Evolutionary conservation across 2,797 vertebrate genomes (phyloP).

Genomic region (Poecilia gillii): DNA sequence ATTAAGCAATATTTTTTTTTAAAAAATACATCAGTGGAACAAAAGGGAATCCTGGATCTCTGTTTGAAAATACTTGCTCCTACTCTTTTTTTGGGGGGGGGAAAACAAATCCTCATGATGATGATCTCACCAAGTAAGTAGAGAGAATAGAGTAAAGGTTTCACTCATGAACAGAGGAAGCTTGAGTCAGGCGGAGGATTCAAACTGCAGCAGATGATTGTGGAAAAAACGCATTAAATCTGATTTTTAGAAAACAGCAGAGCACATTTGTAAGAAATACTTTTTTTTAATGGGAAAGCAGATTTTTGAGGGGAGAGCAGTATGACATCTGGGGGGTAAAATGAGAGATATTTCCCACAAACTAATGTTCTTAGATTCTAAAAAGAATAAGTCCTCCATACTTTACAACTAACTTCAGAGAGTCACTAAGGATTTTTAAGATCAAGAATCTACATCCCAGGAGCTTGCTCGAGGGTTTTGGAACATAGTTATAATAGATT

Average conservation of each 20-base stretch:
- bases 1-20: not conserved
- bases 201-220: not conserved
- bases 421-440: conserved; percentile 62
- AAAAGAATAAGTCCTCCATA: not conserved
- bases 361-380: not conserved
- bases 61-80: not conserved
- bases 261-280: not conserved
- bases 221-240: not conserved
- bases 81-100: not conserved
- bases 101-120: not conserved
- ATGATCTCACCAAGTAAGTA: not conserved
- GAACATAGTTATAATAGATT: conserved; percentile 62
- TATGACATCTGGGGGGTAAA: not conserved
- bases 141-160: not conserved
- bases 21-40: not conserved
- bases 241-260: not conserved
- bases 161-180: not conserved
- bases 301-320: not conserved
- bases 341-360: not conserved
- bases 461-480: conserved; percentile 47
- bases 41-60: not conserved
- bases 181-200: not conserved
- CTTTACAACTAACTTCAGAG: conserved; percentile 28
- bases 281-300: not conserved
- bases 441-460: conserved; percentile 64